phyloP scores from a whole-genome alignment of 2,888 invertebrate species.

The Ecliptopera silaceata region DNA sequence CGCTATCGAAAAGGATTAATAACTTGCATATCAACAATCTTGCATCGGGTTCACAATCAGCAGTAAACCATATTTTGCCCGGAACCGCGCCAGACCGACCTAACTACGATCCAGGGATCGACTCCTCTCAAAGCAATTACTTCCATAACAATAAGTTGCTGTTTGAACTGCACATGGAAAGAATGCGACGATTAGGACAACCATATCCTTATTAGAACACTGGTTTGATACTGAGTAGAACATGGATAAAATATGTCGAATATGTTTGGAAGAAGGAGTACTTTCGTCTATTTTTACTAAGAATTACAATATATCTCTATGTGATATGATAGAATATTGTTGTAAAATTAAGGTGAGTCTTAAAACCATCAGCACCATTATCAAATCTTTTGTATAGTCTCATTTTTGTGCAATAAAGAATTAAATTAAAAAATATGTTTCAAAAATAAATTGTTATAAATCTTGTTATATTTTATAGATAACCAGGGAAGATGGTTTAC shows the following conservation, averaged over 20 bases:
- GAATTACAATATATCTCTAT: constrained; percentile 82
- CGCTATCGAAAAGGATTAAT: constrained; percentile 94
- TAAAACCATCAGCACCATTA: neutral
- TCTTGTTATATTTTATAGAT: constrained; percentile 61
- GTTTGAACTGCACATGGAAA: constrained; percentile 92
- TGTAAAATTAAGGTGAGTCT: constrained; percentile 79
- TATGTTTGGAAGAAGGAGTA: constrained; percentile 84
- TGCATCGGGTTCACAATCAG: constrained; percentile 49
- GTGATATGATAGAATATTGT: constrained; percentile 84
- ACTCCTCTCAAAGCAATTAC: constrained; percentile 90
- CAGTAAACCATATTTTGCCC: constrained; percentile 52
- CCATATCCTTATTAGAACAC: constrained; percentile 73
- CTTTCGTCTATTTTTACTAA: constrained; percentile 84
- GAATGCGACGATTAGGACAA: constrained; percentile 86
- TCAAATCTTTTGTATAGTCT: too few species aligned
- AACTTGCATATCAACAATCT: constrained; percentile 89
- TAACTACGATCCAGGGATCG: constrained; percentile 90
- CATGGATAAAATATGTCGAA: constrained; percentile 83
- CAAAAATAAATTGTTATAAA: neutral
- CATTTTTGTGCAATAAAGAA: too few species aligned
- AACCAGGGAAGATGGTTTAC: constrained; percentile 81
- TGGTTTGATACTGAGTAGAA: too few species aligned
- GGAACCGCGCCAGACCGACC: constrained; percentile 49
- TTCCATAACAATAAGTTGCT: constrained; percentile 94
- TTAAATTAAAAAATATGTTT: neutral